phyloP scores from a whole-genome alignment of 2,113 vertebrate species.

The Myotis brandtii region DNA sequence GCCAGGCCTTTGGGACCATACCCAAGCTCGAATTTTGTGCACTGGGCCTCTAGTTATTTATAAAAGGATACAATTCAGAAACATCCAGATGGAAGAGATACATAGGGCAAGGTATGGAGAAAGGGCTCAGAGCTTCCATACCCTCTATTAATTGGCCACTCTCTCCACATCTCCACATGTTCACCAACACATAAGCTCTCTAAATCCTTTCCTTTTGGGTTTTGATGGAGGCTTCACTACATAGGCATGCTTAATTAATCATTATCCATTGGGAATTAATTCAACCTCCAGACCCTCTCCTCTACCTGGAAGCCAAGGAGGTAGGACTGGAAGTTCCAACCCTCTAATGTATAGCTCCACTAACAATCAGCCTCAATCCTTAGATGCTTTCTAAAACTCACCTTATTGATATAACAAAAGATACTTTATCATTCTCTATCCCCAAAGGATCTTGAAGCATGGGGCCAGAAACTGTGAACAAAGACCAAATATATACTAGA shows the following conservation, averaged over 20 bases:
- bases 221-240: neutral
- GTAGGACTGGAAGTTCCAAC: neutral
- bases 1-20: too few relatives aligned
- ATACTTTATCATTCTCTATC: neutral
- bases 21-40: too few relatives aligned
- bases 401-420: neutral
- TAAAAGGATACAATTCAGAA: neutral
- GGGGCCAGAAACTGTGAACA: neutral
- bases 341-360: neutral
- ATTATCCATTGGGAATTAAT: neutral
- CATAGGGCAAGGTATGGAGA: neutral
- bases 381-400: neutral
- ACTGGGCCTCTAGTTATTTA: neutral
- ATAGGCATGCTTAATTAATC: neutral
- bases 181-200: neutral
- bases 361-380: neutral
- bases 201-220: neutral
- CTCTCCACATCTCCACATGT: neutral
- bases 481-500: neutral
- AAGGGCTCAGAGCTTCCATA: neutral
- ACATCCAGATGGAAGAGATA: neutral
- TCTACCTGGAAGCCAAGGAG: neutral
- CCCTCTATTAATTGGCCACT: neutral
- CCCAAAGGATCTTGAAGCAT: neutral
- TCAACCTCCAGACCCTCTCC: neutral